These are phyloP conservation scores for Xenotilapia leptura DNA, from an alignment of 2,113 vertebrate species.

Conservation along the genomic window DNA sequence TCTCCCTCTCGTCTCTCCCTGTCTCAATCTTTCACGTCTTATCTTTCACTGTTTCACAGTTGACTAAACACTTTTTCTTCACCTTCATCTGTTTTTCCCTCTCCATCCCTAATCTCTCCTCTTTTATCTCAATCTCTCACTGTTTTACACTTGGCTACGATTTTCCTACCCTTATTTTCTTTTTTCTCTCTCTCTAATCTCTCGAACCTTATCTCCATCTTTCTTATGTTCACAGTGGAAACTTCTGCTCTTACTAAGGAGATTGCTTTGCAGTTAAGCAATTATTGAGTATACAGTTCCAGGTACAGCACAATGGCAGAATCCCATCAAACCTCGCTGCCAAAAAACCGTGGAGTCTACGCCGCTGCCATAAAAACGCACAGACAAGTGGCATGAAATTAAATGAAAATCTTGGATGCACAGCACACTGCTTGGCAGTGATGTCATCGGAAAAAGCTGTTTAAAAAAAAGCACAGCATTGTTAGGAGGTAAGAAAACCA, in stretches of 20 bases:
- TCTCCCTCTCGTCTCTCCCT: constrained; percentile 1
- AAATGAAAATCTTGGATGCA: not conserved
- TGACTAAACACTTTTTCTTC: constrained; percentile 53
- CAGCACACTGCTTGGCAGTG: not conserved
- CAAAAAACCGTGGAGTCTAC: not conserved
- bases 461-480: not conserved
- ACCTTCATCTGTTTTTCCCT: constrained; percentile 26
- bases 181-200: constrained; percentile 30
- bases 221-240: constrained; percentile 50
- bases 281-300: constrained; percentile 24
- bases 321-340: not conserved
- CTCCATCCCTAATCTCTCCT: constrained; percentile 29
- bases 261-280: constrained; percentile 33
- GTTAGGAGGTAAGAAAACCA: not conserved
- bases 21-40: constrained; percentile 22
- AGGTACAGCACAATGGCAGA: constrained; percentile 19
- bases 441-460: not conserved
- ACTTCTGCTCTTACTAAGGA: constrained; percentile 46
- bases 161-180: not conserved
- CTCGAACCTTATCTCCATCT: constrained; percentile 59
- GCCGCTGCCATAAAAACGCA: not conserved
- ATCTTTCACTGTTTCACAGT: constrained; percentile 57
- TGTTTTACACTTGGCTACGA: constrained; percentile 46
- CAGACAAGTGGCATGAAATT: not conserved
- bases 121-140: constrained; percentile 55